These are phyloP conservation scores for Philopedon plagiatum DNA, from an alignment of 2,888 invertebrate species.

Conservation along the genomic window DNA sequence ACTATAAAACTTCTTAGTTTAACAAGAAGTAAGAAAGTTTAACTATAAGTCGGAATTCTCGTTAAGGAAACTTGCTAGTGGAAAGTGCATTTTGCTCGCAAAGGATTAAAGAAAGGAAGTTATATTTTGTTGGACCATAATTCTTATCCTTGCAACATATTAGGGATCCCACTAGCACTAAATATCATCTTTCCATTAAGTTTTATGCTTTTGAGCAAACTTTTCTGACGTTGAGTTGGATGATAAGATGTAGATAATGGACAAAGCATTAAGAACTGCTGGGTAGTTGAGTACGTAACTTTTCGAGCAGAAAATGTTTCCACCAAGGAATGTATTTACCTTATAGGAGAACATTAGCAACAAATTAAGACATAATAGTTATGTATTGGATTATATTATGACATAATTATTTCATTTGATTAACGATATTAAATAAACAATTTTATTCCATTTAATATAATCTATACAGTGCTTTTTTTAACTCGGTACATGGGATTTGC, in stretches of 20 bases:
- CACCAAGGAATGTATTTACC: too few relatives aligned
- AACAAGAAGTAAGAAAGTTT: slow-evolving; percentile 9
- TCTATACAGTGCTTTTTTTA: too few relatives aligned
- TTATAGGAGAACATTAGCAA: too few relatives aligned
- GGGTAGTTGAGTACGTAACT: too few relatives aligned
- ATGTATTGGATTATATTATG: too few relatives aligned
- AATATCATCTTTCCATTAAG: slow-evolving; percentile 44
- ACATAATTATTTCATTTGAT: too few relatives aligned
- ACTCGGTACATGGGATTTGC: too few relatives aligned
- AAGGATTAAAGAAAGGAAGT: slow-evolving; percentile 35
- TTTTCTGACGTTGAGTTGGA: slow-evolving; percentile 14
- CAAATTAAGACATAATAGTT: too few relatives aligned
- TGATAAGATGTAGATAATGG: background rate
- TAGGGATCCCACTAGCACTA: slow-evolving; percentile 15
- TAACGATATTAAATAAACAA: too few relatives aligned
- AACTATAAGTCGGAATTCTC: slow-evolving; percentile 18
- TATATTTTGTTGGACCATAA: slow-evolving; percentile 37
- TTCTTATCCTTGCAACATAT: slow-evolving; percentile 39
- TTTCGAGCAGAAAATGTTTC: too few relatives aligned
- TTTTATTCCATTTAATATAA: too few relatives aligned
- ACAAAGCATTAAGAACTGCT: too few relatives aligned
- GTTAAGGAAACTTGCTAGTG: slow-evolving; percentile 19
- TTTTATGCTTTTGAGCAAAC: slow-evolving; percentile 34
- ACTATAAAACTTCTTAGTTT: background rate
- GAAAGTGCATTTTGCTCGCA: slow-evolving; percentile 18